Evolutionary conservation across 1,140 invertebrate species (phyloP), one percentile per base, ranked within the genome.

Genomic region (Scaptomyza montana): DNA sequence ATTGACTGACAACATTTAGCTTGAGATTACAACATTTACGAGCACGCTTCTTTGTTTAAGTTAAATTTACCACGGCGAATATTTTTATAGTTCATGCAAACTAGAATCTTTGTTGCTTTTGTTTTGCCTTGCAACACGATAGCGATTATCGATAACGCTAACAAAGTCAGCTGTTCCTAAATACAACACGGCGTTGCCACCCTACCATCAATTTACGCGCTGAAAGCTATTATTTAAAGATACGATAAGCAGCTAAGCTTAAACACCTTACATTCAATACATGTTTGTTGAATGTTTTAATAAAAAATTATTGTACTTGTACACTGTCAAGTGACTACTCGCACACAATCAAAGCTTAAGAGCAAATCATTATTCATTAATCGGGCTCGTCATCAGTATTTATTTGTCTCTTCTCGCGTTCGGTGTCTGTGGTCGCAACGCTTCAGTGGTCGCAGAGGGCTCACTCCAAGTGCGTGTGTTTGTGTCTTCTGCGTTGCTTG

Each of bases 301-400:
- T n/a, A 30, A 46, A 30, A 59, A 43, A 10, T 36, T 9, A 8
- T 36, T 25, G 0, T 25, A 25, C 4, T 19, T 21, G 30, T 33
- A 2, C 21, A 25, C 21, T 6, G 8, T 39, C 2, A 46, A 46
- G 12, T 13, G 7, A 2, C 8, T 55, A 30, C 65, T 65, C 59
- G 36, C 28, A 10, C 41, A 33, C 10, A 56, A 45, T 8, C 41
- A 41, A 16, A n/a, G 21, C 30, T 5, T 30, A 39, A 53, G 30
- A 33, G 53, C 46, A 19, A 6, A 43, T 28, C 6, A 36, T 43
- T 25, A 39, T 54, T 66, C 54, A 67, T 66, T 72, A 66, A 66
- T 66, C 63, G 55, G 41, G 46, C 54, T 66, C 30, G 33, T 39
- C 28, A 33, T 77, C 74, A 84, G 80, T 86, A 86, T 78, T 81